These are phyloP conservation scores for Dryocosmus kuriphilus DNA, from an alignment of 2,888 invertebrate genomes.

Conservation along the genomic window DNA sequence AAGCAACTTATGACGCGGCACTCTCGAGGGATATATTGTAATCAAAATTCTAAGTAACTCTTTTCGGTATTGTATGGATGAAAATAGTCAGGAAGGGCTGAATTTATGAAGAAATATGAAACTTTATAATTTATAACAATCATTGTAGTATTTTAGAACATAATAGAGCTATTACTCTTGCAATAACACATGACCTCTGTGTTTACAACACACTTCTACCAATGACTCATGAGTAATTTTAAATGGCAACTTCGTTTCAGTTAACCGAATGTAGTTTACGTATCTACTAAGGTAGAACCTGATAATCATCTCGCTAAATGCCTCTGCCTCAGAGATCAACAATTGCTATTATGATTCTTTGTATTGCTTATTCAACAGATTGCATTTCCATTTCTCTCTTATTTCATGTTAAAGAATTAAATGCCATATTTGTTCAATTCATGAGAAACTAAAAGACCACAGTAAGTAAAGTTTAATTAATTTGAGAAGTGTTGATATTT, in stretches of 20 bases:
- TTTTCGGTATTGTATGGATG: neutral
- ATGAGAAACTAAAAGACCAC: neutral
- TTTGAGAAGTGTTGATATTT: neutral
- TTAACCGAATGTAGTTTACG: slow-evolving; percentile 21
- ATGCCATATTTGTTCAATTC: neutral
- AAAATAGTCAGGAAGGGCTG: neutral
- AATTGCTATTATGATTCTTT: slow-evolving; percentile 5
- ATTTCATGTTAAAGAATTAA: slow-evolving; percentile 3
- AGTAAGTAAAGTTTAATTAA: neutral
- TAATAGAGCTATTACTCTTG: neutral
- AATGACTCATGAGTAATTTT: neutral
- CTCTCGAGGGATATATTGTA: neutral
- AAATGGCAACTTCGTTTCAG: slow-evolving; percentile 11
- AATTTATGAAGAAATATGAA: neutral
- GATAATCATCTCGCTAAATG: slow-evolving; percentile 29
- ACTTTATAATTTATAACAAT: neutral
- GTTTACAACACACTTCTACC: slow-evolving; percentile 8
- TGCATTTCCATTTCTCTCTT: slow-evolving; percentile 1
- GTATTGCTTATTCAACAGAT: slow-evolving; percentile 5
- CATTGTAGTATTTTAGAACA: neutral
- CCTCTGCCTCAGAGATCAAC: neutral
- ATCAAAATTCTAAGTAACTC: neutral
- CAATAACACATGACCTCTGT: neutral
- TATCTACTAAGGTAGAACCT: slow-evolving; percentile 11
- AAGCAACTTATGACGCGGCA: neutral